These are phyloP conservation scores for Siphamia tubifer DNA, from an alignment of 2,113 vertebrate genomes.

Conservation along the genomic window DNA sequence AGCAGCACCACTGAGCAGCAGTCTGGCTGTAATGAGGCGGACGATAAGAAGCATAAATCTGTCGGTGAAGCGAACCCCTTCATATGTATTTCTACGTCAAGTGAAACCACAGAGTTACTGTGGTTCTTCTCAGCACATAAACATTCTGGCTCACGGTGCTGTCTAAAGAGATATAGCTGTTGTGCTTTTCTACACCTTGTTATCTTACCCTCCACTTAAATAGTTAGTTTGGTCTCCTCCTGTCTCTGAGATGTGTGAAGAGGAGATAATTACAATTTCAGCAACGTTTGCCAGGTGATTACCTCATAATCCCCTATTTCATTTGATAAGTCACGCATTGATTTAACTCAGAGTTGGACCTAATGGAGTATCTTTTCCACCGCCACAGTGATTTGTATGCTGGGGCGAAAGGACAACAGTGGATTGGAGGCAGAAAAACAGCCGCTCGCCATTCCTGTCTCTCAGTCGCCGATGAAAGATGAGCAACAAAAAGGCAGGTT, in stretches of 20 bases:
- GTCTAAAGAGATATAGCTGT: conserved; percentile 51
- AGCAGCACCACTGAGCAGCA: not conserved
- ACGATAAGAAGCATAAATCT: conserved; percentile 8
- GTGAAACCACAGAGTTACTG: conserved; percentile 1
- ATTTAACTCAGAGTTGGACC: conserved; percentile 77
- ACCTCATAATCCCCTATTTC: conserved; percentile 81
- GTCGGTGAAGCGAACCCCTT: not conserved
- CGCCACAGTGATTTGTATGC: conserved; percentile 75
- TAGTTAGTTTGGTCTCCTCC: conserved; percentile 70
- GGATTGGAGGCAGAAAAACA: conserved; percentile 76
- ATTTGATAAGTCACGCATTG: conserved; percentile 82
- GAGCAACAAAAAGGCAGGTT: conserved; percentile 56
- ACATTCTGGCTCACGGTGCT: conserved; percentile 20
- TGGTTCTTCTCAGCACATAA: conserved; percentile 22
- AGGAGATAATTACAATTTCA: conserved; percentile 81
- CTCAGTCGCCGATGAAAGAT: conserved; percentile 35
- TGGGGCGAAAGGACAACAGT: conserved; percentile 68
- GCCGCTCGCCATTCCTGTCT: conserved; percentile 33
- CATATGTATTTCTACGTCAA: not conserved
- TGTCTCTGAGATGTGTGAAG: conserved; percentile 55
- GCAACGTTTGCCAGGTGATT: conserved; percentile 80
- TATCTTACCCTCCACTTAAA: conserved; percentile 68
- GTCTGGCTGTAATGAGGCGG: not conserved
- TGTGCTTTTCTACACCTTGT: conserved; percentile 64
- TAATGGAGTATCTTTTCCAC: conserved; percentile 79